Evolutionary conservation across 2,113 vertebrate genomes (phyloP).

Genomic region (Calyptommatus sinebrachiatus): DNA sequence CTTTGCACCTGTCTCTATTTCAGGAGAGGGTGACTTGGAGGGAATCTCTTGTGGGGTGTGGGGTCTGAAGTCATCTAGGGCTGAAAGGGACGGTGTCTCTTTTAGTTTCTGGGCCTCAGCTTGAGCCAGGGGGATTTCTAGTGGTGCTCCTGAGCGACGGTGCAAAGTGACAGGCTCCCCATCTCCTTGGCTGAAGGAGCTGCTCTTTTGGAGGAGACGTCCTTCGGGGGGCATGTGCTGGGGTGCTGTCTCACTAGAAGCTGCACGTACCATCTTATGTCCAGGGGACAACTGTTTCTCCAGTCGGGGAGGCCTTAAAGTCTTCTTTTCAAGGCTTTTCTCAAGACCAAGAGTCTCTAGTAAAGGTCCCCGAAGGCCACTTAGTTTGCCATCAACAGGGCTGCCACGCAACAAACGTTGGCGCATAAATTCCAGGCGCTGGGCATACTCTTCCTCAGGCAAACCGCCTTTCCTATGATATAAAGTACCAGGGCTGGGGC

Average conservation of each 20-base stretch:
- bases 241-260: slow-evolving; percentile 83
- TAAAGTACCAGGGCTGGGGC: slow-evolving; percentile 80
- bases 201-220: slow-evolving; percentile 86
- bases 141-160: slow-evolving; percentile 85
- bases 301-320: slow-evolving; percentile 63
- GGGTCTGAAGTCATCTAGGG: slow-evolving; percentile 82
- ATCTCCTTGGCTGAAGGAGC: slow-evolving; percentile 94
- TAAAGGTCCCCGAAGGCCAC: slow-evolving; percentile 90
- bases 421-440: slow-evolving; percentile 91
- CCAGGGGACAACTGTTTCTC: slow-evolving; percentile 38
- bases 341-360: slow-evolving; percentile 86
- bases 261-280: slow-evolving; percentile 78
- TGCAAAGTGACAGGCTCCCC: slow-evolving; percentile 85
- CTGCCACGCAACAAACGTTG: slow-evolving; percentile 86
- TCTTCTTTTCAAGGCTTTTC: slow-evolving; percentile 79
- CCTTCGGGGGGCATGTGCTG: slow-evolving; percentile 72
- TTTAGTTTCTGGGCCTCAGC: slow-evolving; percentile 82
- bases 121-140: slow-evolving; percentile 89
- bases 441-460: slow-evolving; percentile 83
- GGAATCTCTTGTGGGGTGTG: slow-evolving; percentile 61
- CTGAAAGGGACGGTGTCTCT: slow-evolving; percentile 91
- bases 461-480: slow-evolving; percentile 76
- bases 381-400: slow-evolving; percentile 88
- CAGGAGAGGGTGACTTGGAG: slow-evolving; percentile 59
- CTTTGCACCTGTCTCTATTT: slow-evolving; percentile 34